Evolutionary conservation across 2,113 vertebrate species (phyloP).

Genomic region (Epinephelus fuscoguttatus): DNA sequence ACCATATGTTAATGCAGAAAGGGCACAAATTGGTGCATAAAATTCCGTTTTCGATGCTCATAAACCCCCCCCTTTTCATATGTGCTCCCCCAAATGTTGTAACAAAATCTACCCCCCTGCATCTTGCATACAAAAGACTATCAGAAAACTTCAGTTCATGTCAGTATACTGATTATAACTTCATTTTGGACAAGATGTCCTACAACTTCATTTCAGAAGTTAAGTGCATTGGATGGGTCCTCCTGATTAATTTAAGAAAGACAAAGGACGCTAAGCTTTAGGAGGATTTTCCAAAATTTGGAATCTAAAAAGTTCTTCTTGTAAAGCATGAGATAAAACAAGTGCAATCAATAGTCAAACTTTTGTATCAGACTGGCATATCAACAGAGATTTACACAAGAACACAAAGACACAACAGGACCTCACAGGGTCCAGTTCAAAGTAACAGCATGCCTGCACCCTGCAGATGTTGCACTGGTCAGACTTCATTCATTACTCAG

Average conservation of each 20-base stretch:
- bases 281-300: neutral
- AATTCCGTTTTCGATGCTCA: too few relatives aligned
- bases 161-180: neutral
- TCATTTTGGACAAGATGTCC: neutral
- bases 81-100: too few relatives aligned
- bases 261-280: neutral
- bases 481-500: conserved; percentile 48
- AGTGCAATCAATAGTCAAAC: neutral
- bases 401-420: conserved; percentile 4
- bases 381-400: neutral
- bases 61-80: too few relatives aligned
- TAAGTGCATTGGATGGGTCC: neutral
- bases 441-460: neutral
- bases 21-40: too few relatives aligned
- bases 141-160: neutral
- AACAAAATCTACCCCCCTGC: too few relatives aligned
- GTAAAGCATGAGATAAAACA: neutral
- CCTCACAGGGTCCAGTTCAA: conserved; percentile 38
- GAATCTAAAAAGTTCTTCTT: too few relatives aligned
- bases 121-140: neutral
- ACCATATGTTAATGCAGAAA: too few relatives aligned
- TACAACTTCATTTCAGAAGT: neutral
- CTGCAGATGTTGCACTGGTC: conserved; percentile 52
- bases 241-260: neutral
- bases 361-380: neutral